Evolutionary conservation across 1,140 invertebrate species (phyloP).

Genomic region (Heliconius nattereri): DNA sequence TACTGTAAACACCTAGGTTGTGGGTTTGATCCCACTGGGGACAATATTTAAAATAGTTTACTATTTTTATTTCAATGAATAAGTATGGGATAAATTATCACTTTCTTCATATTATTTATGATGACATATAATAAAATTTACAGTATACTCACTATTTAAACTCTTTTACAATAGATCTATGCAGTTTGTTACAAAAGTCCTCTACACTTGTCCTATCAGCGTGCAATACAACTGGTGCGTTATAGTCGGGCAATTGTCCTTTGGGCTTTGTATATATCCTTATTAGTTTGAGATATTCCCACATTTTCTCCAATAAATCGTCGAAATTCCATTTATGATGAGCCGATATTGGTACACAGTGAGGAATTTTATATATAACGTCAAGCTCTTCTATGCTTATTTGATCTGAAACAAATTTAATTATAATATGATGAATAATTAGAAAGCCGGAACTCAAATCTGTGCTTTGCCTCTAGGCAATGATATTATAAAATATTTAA

Average conservation of each 20-base stretch:
- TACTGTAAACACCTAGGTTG: too few relatives aligned
- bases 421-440: too few relatives aligned
- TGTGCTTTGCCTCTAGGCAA: too few relatives aligned
- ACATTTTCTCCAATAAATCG: slow-evolving; percentile 99
- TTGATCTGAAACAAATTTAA: slow-evolving; percentile 87
- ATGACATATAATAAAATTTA: background rate
- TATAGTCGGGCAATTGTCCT: slow-evolving; percentile 99
- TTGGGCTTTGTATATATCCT: slow-evolving; percentile 99
- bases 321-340: slow-evolving; percentile 99
- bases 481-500: too few relatives aligned
- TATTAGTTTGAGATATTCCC: slow-evolving; percentile 97
- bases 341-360: slow-evolving; percentile 99
- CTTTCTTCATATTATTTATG: too few relatives aligned
- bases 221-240: slow-evolving; percentile 96
- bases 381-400: slow-evolving; percentile 98
- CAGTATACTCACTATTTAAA: slow-evolving; percentile 95
- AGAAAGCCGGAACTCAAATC: too few relatives aligned
- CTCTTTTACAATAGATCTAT: slow-evolving; percentile 98
- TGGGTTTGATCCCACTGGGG: too few relatives aligned
- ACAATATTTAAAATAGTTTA: too few relatives aligned
- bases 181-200: slow-evolving; percentile 99
- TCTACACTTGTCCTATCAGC: slow-evolving; percentile 93
- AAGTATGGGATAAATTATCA: too few relatives aligned
- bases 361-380: slow-evolving; percentile 99
- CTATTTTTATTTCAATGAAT: too few relatives aligned